Evolutionary conservation across 1,140 invertebrate species (phyloP).

Genomic region (Drosophila neocordata): DNA sequence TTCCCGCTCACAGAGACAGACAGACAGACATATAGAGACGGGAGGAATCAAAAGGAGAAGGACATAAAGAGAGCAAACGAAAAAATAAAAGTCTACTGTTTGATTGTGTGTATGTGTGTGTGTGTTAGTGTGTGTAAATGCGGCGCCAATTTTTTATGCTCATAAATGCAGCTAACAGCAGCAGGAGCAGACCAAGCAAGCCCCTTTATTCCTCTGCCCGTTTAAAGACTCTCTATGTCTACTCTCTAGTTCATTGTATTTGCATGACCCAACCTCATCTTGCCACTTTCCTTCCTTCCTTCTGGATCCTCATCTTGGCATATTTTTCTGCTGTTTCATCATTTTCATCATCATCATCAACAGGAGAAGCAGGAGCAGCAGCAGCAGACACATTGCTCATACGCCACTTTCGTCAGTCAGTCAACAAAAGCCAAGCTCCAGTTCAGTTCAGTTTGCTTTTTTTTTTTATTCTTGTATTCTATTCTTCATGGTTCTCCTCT

Average conservation of each 20-base stretch:
- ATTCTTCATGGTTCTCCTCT: too few relatives aligned
- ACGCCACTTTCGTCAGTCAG: slow-evolving; percentile 65
- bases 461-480: slow-evolving; percentile 25
- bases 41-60: slow-evolving; percentile 31
- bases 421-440: slow-evolving; percentile 65
- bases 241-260: slow-evolving; percentile 75
- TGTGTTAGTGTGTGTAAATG: slow-evolving; percentile 72
- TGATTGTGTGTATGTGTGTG: slow-evolving; percentile 36
- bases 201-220: not conserved
- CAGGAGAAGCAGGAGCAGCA: not conserved
- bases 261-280: slow-evolving; percentile 48
- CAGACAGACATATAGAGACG: not conserved
- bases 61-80: slow-evolving; percentile 5
- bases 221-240: slow-evolving; percentile 3
- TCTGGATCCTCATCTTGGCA: slow-evolving; percentile 34
- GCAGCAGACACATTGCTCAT: slow-evolving; percentile 64
- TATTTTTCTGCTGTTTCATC: slow-evolving; percentile 79
- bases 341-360: slow-evolving; percentile 67
- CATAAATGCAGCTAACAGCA: slow-evolving; percentile 67
- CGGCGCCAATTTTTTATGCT: slow-evolving; percentile 77
- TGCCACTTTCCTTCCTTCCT: not conserved
- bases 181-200: not conserved
- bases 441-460: slow-evolving; percentile 62
- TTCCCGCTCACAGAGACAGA: slow-evolving; percentile 28
- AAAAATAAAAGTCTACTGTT: slow-evolving; percentile 22